phyloP scores from a whole-genome alignment of 2,888 invertebrate species.

The Melinopterus prodromus region DNA sequence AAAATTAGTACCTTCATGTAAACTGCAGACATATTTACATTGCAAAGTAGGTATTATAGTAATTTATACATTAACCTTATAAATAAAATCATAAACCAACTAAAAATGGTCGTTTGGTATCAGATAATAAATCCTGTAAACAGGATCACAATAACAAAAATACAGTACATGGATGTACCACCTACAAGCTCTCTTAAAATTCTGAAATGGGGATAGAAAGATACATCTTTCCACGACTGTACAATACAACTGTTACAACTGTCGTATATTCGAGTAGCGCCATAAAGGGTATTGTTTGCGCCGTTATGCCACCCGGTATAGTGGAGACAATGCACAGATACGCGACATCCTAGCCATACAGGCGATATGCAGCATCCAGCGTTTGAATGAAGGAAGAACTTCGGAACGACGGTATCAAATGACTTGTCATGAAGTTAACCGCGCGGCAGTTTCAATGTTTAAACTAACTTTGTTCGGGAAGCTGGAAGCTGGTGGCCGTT shows the following conservation, averaged over 20 bases:
- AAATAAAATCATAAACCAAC: too few relatives aligned
- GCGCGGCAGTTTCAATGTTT: slow-evolving; percentile 42
- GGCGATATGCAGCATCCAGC: slow-evolving; percentile 25
- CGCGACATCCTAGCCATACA: slow-evolving; percentile 30
- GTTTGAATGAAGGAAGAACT: slow-evolving; percentile 36
- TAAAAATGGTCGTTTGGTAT: too few relatives aligned
- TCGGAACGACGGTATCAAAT: slow-evolving; percentile 33
- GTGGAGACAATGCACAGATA: slow-evolving; percentile 28
- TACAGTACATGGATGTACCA: too few relatives aligned
- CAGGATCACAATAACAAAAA: too few relatives aligned
- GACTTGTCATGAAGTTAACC: slow-evolving; percentile 43
- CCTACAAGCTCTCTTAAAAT: too few relatives aligned
- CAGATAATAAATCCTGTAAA: too few relatives aligned
- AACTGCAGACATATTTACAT: too few relatives aligned
- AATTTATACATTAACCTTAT: too few relatives aligned
- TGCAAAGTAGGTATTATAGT: too few relatives aligned
- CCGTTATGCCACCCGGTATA: slow-evolving; percentile 12
- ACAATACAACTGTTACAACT: not conserved
- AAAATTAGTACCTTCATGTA: too few relatives aligned
- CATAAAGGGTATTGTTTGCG: slow-evolving; percentile 14
- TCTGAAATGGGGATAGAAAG: too few relatives aligned
- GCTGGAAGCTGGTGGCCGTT: slow-evolving; percentile 38
- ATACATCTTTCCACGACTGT: not conserved
- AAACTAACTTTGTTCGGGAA: slow-evolving; percentile 47
- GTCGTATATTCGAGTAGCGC: not conserved